Evolutionary conservation across 2,888 invertebrate species (phyloP), one percentile per base, ranked within the genome.

Genomic region (Blomia tropicalis): DNA sequence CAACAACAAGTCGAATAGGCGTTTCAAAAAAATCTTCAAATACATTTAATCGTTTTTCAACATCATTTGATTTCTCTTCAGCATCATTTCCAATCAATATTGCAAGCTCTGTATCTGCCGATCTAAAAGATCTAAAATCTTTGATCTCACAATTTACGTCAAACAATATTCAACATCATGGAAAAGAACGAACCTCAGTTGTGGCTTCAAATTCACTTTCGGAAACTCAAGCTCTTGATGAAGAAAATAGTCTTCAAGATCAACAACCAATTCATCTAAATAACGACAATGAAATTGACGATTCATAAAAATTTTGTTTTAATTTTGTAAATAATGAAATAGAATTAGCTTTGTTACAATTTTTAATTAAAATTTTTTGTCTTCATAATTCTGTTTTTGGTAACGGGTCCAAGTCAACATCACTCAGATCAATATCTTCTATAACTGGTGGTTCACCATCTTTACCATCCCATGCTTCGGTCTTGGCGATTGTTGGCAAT

Each of bases 391-490:
- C 56, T n/a, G 56, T 56, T 25, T 56, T 56, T 3, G 47, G 22
- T n/a, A 27, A 11, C 2, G 27, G 25, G 29, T 56, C 56, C 56
- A 56, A 30, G 11, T 56, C 56, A 22, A 56, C 56, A 36, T 56
- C 56, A 36, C 56, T 56, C 2, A 56, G 31, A 36, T 56, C 56
- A 31, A 56, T 56, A 23, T 56, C 56, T 2, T 56, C 56, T 2
- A 30, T 25, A 14, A 31, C 56, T 19, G 56, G 56, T 23, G 29
- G 25, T 19, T 29, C n/a, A 2, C 62, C 62, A 25, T 96, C 93
- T 72, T 91, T 85, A 22, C 95, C 95, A 73, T 96, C 93, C 95
- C 95, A 96, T 0, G 87, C 77, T 27, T 83, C 83, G 0, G 80
- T 79, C 47, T 76, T 75, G 7, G 75, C 71, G 44, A 90, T 80